Percentiles rank a stretch among this genome's conserved stretches.
Evolutionary conservation across 30 jellyfish, hydroid and myxozoan genomes (phyloP).

Genomic region (Hydractinia echinata): DNA sequence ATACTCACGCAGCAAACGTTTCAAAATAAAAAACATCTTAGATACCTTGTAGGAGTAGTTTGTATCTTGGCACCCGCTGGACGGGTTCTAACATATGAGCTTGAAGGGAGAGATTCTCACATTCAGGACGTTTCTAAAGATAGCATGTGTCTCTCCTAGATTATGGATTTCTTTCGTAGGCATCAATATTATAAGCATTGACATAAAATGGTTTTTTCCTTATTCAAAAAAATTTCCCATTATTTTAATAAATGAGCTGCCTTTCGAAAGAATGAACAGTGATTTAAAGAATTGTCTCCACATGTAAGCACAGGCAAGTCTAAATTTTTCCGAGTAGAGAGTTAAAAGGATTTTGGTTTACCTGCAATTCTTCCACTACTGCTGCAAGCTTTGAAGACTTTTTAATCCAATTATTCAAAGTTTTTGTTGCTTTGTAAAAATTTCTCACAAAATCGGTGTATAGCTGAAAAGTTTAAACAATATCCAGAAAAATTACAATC

Average conservation of each 20-base stretch:
- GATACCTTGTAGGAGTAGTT: slow-evolving; percentile 70
- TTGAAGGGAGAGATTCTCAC: slow-evolving; percentile 73
- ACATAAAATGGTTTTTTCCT: too few relatives aligned
- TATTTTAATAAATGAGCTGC: too few relatives aligned
- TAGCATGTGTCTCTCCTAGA: neutral
- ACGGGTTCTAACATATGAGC: slow-evolving; percentile 99
- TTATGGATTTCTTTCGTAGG: too few relatives aligned
- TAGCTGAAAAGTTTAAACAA: slow-evolving; percentile 31
- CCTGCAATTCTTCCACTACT: slow-evolving; percentile 81
- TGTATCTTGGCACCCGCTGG: slow-evolving; percentile 94
- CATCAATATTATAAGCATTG: too few relatives aligned
- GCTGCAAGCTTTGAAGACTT: slow-evolving; percentile 83
- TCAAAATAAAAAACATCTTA: too few relatives aligned
- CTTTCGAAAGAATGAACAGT: too few relatives aligned
- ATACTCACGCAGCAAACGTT: too few relatives aligned
- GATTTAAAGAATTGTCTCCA: too few relatives aligned
- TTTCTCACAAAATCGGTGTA: slow-evolving; percentile 79
- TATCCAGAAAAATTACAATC: too few relatives aligned
- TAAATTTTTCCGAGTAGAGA: too few relatives aligned
- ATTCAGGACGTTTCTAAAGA: slow-evolving; percentile 75
- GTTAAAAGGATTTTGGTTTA: neutral
- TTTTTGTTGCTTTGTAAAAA: slow-evolving; percentile 72
- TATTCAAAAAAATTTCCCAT: too few relatives aligned
- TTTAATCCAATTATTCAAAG: slow-evolving; percentile 71
- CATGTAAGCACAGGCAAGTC: too few relatives aligned